Base-by-base conservation (phyloP, 1,140 invertebrate genomes). In the Lethocerus indicus region DNA sequence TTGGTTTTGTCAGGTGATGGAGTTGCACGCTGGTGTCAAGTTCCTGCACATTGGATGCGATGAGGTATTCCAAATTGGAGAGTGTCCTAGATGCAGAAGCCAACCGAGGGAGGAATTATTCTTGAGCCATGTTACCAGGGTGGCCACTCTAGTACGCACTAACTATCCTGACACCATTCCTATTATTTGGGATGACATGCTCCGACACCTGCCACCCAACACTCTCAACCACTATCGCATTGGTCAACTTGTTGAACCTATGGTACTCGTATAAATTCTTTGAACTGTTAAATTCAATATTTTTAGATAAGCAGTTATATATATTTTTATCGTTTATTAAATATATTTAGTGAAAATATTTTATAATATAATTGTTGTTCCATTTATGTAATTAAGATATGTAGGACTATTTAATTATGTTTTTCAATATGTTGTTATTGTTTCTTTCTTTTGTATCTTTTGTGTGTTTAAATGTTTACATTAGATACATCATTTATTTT, bases 181-280 rank as follows among this genome's bases (percentile, higher is more conserved):
- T 9, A 76, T 97, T 7, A 83, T 96, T 56, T 96, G 93, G 93
- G 90, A 96, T 60, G 93, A 97, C 62, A 94, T 96, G 87, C 60
- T 95, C 28, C 68, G 87, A 23, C 71, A 78, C 29, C 76, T 89
- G 56, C 72, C 75, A n/a, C 64, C 74, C 54, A 68, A 72, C 47
- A 66, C 71, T 58, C 72, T 84, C 62, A 67, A 75, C 62, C 74
- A 74, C 42, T 77, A 74, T 58, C 74, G 76, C n/a, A 67, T 87
- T n/a, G 76, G 78, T 0, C 71, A 74, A 27, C 70, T 83, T 40
- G 77, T 90, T 1, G 82, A 91, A 63, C 83, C 82, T 0, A 89
- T 93, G 74, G 77, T 88, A 46, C n/a, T n/a, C n/a, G n/a, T n/a
- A n/a, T n/a, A n/a, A n/a, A n/a, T n/a, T n/a, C n/a, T n/a, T n/a